A percentile compares a stretch with the other conserved stretches of the same genome.
These are phyloP conservation scores for Hylia prasina DNA, from an alignment of 2,113 vertebrate species.

Conservation along the genomic window DNA sequence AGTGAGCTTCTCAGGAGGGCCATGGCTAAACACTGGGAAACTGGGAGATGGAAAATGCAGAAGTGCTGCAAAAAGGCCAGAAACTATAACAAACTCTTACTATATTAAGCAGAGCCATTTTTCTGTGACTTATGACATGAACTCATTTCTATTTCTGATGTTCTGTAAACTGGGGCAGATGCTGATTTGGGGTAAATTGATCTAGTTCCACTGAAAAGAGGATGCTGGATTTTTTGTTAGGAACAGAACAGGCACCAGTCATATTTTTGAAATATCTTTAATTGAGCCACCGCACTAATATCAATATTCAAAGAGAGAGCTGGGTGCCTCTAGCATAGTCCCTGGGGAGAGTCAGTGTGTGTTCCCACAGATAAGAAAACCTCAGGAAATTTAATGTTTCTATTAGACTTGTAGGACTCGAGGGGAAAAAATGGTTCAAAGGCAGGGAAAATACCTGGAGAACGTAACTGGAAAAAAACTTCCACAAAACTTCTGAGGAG, in stretches of 20 bases:
- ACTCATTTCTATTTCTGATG: slow-evolving; percentile 41
- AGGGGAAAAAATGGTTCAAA: background rate
- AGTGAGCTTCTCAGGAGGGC: background rate
- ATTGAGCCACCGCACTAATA: background rate
- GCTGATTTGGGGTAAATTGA: background rate
- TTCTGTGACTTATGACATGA: background rate
- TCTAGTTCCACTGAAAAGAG: background rate
- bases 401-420: background rate
- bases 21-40: background rate
- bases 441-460: background rate
- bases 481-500: background rate
- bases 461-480: background rate
- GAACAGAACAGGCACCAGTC: background rate
- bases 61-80: background rate
- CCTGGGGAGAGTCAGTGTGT: background rate
- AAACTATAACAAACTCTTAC: background rate
- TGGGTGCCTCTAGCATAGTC: background rate
- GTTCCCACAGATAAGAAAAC: background rate
- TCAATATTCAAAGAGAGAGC: background rate
- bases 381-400: slow-evolving; percentile 9
- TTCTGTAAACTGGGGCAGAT: slow-evolving; percentile 32
- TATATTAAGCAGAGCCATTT: slow-evolving; percentile 15
- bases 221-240: background rate
- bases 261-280: background rate
- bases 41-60: background rate